phyloP scores from a whole-genome alignment of 2,888 invertebrate genomes.

The Nephrotoma flavescens region DNA sequence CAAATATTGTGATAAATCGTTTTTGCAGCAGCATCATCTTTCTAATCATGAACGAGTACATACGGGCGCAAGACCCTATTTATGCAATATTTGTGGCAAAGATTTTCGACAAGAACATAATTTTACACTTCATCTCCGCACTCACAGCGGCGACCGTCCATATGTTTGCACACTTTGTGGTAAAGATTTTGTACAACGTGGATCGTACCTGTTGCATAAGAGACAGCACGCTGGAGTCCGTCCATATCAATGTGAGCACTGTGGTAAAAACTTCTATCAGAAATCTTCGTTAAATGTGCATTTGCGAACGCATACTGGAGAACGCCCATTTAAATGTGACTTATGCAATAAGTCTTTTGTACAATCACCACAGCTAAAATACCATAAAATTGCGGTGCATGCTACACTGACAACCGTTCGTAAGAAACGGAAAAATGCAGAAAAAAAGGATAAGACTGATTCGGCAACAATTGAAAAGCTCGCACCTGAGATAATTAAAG shows the following conservation, averaged over 20 bases:
- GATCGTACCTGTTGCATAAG: conserved; percentile 12
- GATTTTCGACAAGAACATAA: conserved; percentile 12
- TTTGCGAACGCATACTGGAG: conserved; percentile 12
- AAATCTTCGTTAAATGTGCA: conserved; percentile 13
- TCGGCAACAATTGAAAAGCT: neutral
- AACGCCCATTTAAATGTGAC: conserved; percentile 12
- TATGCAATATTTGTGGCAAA: conserved; percentile 13
- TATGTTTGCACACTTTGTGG: conserved; percentile 11
- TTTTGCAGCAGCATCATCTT: conserved; percentile 12
- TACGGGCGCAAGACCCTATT: conserved; percentile 11
- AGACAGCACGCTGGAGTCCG: conserved; percentile 11
- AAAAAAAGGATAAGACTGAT: neutral
- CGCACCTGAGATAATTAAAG: neutral
- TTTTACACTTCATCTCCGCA: conserved; percentile 11
- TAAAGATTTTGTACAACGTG: conserved; percentile 12
- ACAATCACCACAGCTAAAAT: conserved; percentile 13
- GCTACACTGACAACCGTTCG: neutral
- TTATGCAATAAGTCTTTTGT: conserved; percentile 10
- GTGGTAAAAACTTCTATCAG: conserved; percentile 13
- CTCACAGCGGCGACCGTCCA: conserved; percentile 11
- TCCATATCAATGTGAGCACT: conserved; percentile 13
- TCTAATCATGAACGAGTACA: conserved; percentile 13
- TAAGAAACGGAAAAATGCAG: neutral
- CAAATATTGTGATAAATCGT: conserved; percentile 12
- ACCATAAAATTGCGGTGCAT: conserved; percentile 11